Evolutionary conservation across 64 coral and sea anemone species (phyloP), one percentile per base, ranked within the genome.

Genomic region (Pocillopora verrucosa): DNA sequence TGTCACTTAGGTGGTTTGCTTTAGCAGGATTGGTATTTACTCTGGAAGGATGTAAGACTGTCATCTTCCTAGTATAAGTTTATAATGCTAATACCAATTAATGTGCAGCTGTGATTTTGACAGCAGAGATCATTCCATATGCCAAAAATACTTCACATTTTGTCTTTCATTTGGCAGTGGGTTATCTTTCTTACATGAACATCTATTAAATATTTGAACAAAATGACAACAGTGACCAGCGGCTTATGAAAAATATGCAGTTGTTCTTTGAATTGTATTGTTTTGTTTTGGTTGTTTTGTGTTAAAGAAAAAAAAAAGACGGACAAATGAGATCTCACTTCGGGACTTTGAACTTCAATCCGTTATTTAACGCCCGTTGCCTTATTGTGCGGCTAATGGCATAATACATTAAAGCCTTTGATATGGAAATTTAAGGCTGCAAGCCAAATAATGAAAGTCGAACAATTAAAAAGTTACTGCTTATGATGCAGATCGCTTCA

Each of bases 371-470:
- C 79, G 24, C 58, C 79, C 25, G 25, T 2, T 62, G 60, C 26
- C 11, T 14, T 6, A 81, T 81, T 81, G 79, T 81, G 13, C 63
- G 2, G 59, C 59, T 81, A 78, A 78, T 78, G 36, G 56, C 20
- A 78, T 78, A 58, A 59, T 62, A 62, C 56, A 65, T 41, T 10
- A 4, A 83, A 62, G 61, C 14, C 80, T 65, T 83, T 83, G 26
- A 65, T 65, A 83, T 83, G 80, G 17, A 65, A 83, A 83, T 83
- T 26, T 65, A 41, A 65, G 60, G 38, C 60, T 22, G 19, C 15
- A 83, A 35, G 30, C 30, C 34, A 65, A 83, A 83, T 34, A 83
- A 67, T 83, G n/a, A 10, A 34, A 65, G 45, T 36, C 15, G 61
- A 38, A 65, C 59, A 65, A 65, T 83, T 20, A 3, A 64, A 83